Evolutionary conservation across 2,888 invertebrate species (phyloP).

Genomic region (Ichneumoninae sp.): DNA sequence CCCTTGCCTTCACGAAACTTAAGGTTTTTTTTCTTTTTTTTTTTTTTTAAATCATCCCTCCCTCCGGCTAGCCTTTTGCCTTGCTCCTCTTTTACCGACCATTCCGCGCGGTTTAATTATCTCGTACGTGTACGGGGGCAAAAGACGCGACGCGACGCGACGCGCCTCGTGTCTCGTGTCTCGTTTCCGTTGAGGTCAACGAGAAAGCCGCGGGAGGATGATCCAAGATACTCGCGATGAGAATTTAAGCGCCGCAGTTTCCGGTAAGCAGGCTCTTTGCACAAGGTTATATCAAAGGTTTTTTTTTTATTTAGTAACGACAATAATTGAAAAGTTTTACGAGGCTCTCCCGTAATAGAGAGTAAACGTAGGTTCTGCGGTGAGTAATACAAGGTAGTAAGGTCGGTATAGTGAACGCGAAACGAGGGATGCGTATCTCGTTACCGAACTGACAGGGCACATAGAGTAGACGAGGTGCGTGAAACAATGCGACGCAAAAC

Average conservation of each 20-base stretch:
- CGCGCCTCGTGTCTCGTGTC: constrained; percentile 17
- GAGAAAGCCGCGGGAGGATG: background rate
- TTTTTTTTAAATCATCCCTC: constrained; percentile 10
- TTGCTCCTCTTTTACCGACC: constrained; percentile 64
- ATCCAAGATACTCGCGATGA: constrained; percentile 46
- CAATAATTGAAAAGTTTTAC: constrained; percentile 14
- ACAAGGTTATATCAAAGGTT: background rate
- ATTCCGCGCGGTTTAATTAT: constrained; percentile 72
- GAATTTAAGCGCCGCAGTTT: constrained; percentile 49
- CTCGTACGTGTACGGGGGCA: constrained; percentile 67
- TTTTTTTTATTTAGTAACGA: background rate
- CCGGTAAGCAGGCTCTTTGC: constrained; percentile 15
- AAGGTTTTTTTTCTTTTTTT: constrained; percentile 58
- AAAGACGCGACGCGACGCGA: constrained; percentile 60
- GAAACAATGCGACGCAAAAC: constrained; percentile 79
- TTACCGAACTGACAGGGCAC: constrained; percentile 58
- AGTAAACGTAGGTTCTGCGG: constrained; percentile 5
- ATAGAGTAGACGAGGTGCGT: constrained; percentile 70
- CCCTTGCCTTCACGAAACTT: constrained; percentile 66
- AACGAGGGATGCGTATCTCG: constrained; percentile 58
- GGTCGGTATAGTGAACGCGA: constrained; percentile 32
- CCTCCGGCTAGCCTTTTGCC: constrained; percentile 47
- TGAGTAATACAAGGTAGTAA: constrained; percentile 12
- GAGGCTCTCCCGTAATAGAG: constrained; percentile 13
- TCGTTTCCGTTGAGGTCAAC: constrained; percentile 44